These are phyloP conservation scores for Motacilla alba DNA, from an alignment of 2,113 vertebrate species.

Conservation along the genomic window DNA sequence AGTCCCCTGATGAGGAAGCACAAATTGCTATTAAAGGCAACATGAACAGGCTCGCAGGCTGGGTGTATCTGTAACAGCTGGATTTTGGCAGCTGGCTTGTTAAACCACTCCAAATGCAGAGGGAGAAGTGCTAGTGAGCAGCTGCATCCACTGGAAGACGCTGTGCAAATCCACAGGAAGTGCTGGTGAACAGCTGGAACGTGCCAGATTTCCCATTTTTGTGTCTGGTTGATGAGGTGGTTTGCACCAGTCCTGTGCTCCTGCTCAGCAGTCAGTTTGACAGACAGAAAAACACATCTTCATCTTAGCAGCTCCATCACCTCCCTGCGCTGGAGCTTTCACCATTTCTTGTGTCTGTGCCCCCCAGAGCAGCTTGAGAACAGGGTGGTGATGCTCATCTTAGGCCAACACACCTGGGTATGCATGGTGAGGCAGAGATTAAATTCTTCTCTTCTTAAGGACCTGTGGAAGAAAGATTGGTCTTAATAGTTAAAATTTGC, in stretches of 20 bases:
- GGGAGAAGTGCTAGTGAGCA: constrained; percentile 19
- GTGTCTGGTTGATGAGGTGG: not conserved
- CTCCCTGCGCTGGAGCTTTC: not conserved
- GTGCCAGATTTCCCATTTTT: not conserved
- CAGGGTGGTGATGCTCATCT: not conserved
- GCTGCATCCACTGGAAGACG: constrained; percentile 13
- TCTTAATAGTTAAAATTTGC: not conserved
- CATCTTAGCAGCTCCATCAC: not conserved
- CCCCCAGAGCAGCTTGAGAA: not conserved
- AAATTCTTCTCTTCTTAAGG: not conserved
- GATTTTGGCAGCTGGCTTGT: not conserved
- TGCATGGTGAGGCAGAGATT: not conserved
- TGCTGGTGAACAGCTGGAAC: constrained; percentile 6
- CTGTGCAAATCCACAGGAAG: not conserved
- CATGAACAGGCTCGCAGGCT: not conserved
- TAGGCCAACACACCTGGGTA: rapidly evolving
- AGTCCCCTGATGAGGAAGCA: not conserved
- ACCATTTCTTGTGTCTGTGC: not conserved
- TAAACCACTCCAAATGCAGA: not conserved
- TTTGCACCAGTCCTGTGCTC: not conserved
- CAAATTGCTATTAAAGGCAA: not conserved
- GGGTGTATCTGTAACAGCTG: not conserved
- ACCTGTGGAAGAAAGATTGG: not conserved
- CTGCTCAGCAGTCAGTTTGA: not conserved
- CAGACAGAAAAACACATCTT: not conserved